Evolutionary conservation across 2,113 vertebrate species (phyloP).

Genomic region (Saguinus imperator): DNA sequence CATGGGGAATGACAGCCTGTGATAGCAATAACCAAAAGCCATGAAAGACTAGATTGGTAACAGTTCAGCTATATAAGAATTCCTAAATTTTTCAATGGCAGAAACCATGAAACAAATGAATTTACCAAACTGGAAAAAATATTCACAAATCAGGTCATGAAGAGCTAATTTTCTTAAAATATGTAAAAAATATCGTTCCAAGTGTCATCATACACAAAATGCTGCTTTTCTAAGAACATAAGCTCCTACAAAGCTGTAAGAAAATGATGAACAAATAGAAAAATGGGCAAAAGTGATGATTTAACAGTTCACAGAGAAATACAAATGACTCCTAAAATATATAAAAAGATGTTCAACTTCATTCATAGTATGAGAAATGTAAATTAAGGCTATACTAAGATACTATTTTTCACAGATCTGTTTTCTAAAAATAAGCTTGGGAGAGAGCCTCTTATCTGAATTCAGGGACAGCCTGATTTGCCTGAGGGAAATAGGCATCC

Average conservation of each 20-base stretch:
- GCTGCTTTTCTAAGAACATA: not conserved
- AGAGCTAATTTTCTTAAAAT: not conserved
- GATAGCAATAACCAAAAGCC: not conserved
- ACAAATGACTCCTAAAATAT: not conserved
- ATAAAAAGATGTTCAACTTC: not conserved
- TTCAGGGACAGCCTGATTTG: not conserved
- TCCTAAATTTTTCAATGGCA: not conserved
- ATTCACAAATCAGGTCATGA: not conserved
- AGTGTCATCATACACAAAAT: conserved; percentile 1
- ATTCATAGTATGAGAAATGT: not conserved
- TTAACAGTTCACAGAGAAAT: conserved; percentile 10
- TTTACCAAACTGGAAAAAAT: not conserved
- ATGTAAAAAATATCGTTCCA: not conserved
- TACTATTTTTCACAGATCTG: not conserved
- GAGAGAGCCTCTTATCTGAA: not conserved
- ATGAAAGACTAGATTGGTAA: conserved; percentile 31
- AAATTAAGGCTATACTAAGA: not conserved
- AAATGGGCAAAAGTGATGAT: not conserved
- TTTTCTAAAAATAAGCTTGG: conserved; percentile 25
- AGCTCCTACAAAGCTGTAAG: not conserved
- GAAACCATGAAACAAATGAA: conserved; percentile 30
- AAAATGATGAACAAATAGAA: conserved; percentile 8
- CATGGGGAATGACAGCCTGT: not conserved
- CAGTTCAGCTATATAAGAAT: not conserved
- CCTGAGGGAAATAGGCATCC: not conserved